Evolutionary conservation across 2,797 vertebrate species (phyloP).

Genomic region (Falco biarmicus): DNA sequence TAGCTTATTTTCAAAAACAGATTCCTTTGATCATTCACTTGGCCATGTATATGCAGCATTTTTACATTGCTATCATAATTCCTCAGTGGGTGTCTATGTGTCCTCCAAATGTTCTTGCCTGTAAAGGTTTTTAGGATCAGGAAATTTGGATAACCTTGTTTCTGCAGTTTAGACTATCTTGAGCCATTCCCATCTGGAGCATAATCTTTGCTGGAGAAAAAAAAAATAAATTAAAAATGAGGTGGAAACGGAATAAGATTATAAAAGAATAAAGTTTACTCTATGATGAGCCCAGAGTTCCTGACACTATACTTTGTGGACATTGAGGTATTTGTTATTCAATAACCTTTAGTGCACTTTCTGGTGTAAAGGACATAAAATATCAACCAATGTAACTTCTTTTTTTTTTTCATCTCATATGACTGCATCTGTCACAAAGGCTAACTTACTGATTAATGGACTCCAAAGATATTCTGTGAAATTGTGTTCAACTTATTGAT

Average conservation of each 20-base stretch:
- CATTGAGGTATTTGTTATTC: slow-evolving; percentile 21
- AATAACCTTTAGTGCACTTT: slow-evolving; percentile 47
- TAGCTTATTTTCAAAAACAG: not conserved
- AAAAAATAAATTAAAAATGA: not conserved
- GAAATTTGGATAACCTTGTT: not conserved
- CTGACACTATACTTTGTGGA: not conserved
- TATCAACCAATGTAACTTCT: slow-evolving; percentile 16
- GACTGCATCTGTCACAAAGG: slow-evolving; percentile 44
- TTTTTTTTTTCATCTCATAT: not conserved
- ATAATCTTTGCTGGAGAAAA: not conserved
- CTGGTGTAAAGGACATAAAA: slow-evolving; percentile 61
- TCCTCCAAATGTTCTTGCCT: not conserved
- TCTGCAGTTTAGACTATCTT: not conserved
- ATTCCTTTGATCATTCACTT: not conserved
- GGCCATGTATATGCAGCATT: rapidly evolving
- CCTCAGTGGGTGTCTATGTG: rapidly evolving
- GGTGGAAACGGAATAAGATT: not conserved
- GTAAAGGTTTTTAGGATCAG: not conserved
- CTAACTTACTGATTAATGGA: slow-evolving; percentile 64
- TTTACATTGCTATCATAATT: rapidly evolving
- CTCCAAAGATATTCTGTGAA: not conserved
- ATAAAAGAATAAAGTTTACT: not conserved
- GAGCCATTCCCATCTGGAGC: not conserved
- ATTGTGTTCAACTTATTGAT: slow-evolving; percentile 23
- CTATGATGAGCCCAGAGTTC: not conserved